Base-by-base conservation (phyloP, 37 sponge, comb jelly and placozoan genomes). In the Cliona cf. orientalis region DNA sequence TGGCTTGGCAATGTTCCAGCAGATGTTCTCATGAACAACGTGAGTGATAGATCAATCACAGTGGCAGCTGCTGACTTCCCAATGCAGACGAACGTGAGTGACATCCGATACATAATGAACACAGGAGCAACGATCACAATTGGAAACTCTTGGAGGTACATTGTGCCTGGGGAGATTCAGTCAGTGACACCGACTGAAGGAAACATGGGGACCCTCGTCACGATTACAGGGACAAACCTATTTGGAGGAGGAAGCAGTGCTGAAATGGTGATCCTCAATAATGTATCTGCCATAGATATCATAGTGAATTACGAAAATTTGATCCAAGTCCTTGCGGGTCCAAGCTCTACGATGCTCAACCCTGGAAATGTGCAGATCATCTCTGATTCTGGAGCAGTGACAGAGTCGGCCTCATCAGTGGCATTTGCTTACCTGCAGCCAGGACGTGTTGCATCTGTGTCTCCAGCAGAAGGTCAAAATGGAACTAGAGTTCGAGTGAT, bases 401-500 rank as follows among this genome's bases (percentile, higher is more conserved):
- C 75, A 28, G 70, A 35, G 2, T 85, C 86, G 1, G 25, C n/a
- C 32, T 28, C 39, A 7, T 19, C 36, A 21, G 80, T 56, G 6
- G 14, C 59, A 1, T 78, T 72, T 39, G 57, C 56, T 9, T 92
- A 92, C 74, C 41, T 76, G 9, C 3, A 36, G 9, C 82, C 85
- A 22, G 86, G 82, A 1, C 38, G 0, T 3, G 26, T 92, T 12
- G 28, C 2, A 1, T 19, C 40, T 9, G 31, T 84, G 2, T 31
- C 17, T 34, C 86, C 89, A 39, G 26, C 5, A 0, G 23, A 38
- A 7, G 93, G 89, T 25, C 86, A 84, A 58, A 71, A 80, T 76
- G 93, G 89, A 2, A 92, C 93, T 2, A 41, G 45, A n/a, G 89
- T 87, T n/a, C 76, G 33, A 12, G 67, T 92, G 5, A 28, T 0